Base-by-base conservation (phyloP, 2,888 invertebrate genomes). In the Unio pictorum region DNA sequence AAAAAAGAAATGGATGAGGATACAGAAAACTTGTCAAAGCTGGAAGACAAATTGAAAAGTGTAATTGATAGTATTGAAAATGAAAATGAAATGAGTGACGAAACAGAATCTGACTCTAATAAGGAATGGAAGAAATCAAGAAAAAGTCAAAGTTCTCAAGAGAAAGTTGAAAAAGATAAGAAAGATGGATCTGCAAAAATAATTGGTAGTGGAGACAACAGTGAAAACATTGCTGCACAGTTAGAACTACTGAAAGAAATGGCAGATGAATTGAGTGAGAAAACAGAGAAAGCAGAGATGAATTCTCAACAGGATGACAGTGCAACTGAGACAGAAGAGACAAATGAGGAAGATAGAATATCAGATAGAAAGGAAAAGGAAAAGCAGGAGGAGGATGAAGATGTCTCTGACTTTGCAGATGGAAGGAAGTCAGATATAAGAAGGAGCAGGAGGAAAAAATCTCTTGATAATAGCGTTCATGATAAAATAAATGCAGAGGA, bases 191-290 rank as follows among this genome's bases (percentile, higher is more conserved):
- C 67, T 45, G 61, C 64, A 26, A 66, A 66, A 45, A 59, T 54
- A 34, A 20, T 11, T 11, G 45, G 45, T 45, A 45, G 45, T 45
- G 45, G 45, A 11, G 45, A 45, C 45, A 45, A 45, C 45, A 73
- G 67, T 70, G 74, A 74, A 68, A 74, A 75, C 59, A 71, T 74
- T 54, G 77, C 72, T 23, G 76, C 75, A 68, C 74, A 81, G 67
- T 57, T 76, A 26, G 79, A 81, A 67, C 60, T 79, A 4, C 59
- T 79, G 55, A 70, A 79, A 55, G 78, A 76, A 69, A 67, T 77
- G 67, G 78, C 72, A 58, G 77, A 78, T 68, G 78, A 75, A 45
- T 69, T 75, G 18, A 68, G 69, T 69, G 72, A 74, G 55, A 60
- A 60, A 4, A n/a, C 30, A 11, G 45, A 11, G 45, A 54, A 62